A percentile compares a stretch with the other conserved stretches of the same genome.
phyloP scores from a whole-genome alignment of 2,888 invertebrate species.

The Nowickia ferox region DNA sequence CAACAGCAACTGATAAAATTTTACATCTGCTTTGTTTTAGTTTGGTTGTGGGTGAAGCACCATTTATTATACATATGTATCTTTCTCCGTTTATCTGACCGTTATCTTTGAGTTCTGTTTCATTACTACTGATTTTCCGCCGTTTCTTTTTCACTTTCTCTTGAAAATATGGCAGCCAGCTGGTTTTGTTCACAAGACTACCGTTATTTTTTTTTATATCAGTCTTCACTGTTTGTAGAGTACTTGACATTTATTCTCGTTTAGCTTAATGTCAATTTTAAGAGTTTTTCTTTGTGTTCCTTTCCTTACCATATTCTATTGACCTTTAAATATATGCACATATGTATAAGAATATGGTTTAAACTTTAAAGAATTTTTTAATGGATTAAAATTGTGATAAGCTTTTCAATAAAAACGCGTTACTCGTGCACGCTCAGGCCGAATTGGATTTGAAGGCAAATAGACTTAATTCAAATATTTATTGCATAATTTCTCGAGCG shows the following conservation, averaged over 20 bases:
- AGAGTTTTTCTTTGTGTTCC: slow-evolving; percentile 30
- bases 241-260: slow-evolving; percentile 61
- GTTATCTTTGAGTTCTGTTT: slow-evolving; percentile 52
- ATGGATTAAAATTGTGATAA: neutral
- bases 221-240: slow-evolving; percentile 26
- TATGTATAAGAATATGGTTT: slow-evolving; percentile 38
- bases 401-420: no score
- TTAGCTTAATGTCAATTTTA: slow-evolving; percentile 54
- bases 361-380: slow-evolving; percentile 13
- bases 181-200: slow-evolving; percentile 23
- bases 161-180: slow-evolving; percentile 47
- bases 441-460: no score
- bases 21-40: slow-evolving; percentile 44
- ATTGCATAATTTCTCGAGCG: no score
- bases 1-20: slow-evolving; percentile 49
- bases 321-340: slow-evolving; percentile 53
- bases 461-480: no score
- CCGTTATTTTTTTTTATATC: slow-evolving; percentile 5
- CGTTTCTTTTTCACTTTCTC: slow-evolving; percentile 22
- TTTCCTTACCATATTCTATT: slow-evolving; percentile 32
- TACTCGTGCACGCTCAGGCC: neutral
- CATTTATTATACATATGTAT: neutral
- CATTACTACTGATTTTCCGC: slow-evolving; percentile 53
- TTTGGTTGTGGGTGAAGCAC: neutral
- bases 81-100: slow-evolving; percentile 52